Base-by-base conservation (phyloP, 92 coral and sea anemone genomes). In the Pocillopora meandrina region DNA sequence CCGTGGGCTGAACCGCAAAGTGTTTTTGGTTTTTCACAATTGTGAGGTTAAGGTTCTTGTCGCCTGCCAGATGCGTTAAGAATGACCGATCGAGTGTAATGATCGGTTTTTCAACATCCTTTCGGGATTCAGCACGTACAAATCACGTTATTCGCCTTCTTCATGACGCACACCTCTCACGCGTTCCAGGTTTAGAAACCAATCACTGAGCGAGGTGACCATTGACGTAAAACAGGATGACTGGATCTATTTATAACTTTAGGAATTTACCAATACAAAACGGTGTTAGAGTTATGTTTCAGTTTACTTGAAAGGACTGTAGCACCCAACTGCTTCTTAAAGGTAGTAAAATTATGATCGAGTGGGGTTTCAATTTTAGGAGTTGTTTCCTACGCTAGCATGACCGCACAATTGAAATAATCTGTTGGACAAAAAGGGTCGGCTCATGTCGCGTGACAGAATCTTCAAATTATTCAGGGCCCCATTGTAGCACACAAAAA, bases 171-270 rank as follows among this genome's bases (percentile, higher is more conserved):
- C 61, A 26, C 57, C 33, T 55, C 31, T 73, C 86, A 83, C 86
- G 86, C 86, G 64, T 26, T 56, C 26, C 34, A 59, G 20, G 21
- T 42, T 42, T 20, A 57, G 52, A n/a, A n/a, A n/a, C 86, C 86
- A 83, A 83, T 83, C 72, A 31, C 34, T 73, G 21, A 21, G 56
- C 80, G 80, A 13, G 65, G 61, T 23, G 26, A 19, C 58, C 57
- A 73, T 73, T 81, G 86, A 83, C 86, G 86, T 83, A 52, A 63
- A 63, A n/a, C 26, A 23, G 74, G 76, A 83, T 83, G 86, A 83
- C 72, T 73, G 73, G 86, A 26, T 73, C 80, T 83, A 83, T 83
- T 83, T 74, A 73, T 83, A 74, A 31, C n/a, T n/a, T n/a, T n/a
- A n/a, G n/a, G n/a, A n/a, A 62, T 62, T 74, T 69, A 74, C 49